Evolutionary conservation across 2,113 vertebrate species (phyloP), one percentile per base, ranked within the genome.

Genomic region (Lipophrys pholis): DNA sequence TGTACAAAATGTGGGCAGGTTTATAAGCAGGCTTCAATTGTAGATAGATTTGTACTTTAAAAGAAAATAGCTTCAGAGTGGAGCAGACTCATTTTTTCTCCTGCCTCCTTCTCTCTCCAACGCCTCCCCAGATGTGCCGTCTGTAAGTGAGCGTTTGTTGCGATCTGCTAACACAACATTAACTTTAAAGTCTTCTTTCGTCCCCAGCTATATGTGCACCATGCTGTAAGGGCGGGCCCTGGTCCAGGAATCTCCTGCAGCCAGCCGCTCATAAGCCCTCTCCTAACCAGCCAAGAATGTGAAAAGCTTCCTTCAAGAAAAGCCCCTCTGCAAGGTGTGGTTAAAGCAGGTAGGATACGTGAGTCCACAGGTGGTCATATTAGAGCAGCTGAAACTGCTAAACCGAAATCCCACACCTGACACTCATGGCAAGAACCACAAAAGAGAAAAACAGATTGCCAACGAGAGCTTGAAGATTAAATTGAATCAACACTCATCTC

Each of bases 271-370:
- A 85, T 89, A 90, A 89, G 88, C 83, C 70, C 82, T 55, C 79
- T 69, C 58, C 82, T 78, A 87, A 85, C 78, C 63, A 17, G 87
- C 88, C 87, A 91, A 90, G 91, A 92, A 91, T 92, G 90, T 74
- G 88, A 69, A 91, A 88, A 73, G 69, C 85, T 78, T 87, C 81
- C 86, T 90, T 84, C 80, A 87, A 91, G 84, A 73, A 69, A 69
- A 76, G 66, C 58, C 75, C 41, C 42, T 80, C 68, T 46, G 63
- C 45, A 73, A 89, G 90, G 90, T 83, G 87, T 80, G 84, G 70
- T 86, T 89, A 69, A 66, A 76, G 72, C 81, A 87, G 85, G 88
- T 30, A 30, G 21, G 21, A 30, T 90, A 92, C 84, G 71, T 57
- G 71, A 82, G 72, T 86, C 85, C 76, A 76, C 92, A 91, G 91